Conservation (phyloP, 2,888 invertebrate genomes). For the Leptura quadrifasciata region DNA sequence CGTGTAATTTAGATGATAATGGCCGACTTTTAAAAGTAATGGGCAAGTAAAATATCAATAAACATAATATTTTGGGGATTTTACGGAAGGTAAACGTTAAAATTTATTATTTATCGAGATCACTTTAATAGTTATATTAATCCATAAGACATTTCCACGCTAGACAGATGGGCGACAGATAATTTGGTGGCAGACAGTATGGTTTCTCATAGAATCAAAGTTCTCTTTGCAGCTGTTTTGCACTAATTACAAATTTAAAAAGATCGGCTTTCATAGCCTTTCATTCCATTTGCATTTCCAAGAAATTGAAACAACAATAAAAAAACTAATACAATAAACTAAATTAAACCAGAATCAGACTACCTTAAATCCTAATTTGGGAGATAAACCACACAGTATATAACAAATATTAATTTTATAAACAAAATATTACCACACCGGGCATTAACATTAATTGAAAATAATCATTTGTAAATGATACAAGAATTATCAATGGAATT, state of each 20-base stretch:
- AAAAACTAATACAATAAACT: background rate
- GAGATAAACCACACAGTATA: too few relatives aligned
- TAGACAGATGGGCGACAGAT: slow-evolving; percentile 4
- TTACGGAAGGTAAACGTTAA: background rate
- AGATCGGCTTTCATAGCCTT: background rate
- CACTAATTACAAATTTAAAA: background rate
- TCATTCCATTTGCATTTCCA: background rate
- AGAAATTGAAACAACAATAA: background rate
- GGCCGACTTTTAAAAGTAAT: too few relatives aligned
- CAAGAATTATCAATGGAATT: background rate
- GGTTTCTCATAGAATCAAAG: slow-evolving; percentile 3
- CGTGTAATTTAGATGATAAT: too few relatives aligned
- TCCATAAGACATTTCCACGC: background rate
- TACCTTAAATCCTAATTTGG: background rate
- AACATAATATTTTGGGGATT: background rate
- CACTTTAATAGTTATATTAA: background rate
- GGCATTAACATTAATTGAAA: slow-evolving; percentile 5
- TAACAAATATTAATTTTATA: background rate
- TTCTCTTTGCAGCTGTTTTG: background rate
- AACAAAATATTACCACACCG: background rate
- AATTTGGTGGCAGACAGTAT: background rate
- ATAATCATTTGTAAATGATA: background rate
- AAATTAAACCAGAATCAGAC: background rate
- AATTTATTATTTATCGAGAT: background rate
- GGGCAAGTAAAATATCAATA: background rate